Conservation (phyloP, 2,888 invertebrate genomes). For the Drosophila meridionalis region DNA sequence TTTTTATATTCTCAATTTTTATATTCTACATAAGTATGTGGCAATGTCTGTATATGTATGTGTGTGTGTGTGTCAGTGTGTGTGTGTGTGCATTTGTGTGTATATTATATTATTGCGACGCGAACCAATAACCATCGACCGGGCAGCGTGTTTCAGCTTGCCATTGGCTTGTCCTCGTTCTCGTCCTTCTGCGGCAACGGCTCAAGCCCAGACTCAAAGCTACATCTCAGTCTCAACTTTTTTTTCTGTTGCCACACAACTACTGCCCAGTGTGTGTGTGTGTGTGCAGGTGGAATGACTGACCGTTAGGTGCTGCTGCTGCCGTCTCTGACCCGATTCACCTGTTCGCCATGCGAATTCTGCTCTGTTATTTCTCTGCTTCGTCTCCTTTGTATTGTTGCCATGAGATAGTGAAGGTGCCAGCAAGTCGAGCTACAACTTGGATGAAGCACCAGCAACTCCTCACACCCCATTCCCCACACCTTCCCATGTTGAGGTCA, state of each 20-base stretch:
- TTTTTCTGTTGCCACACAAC: conserved; percentile 2
- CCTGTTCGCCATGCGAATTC: conserved; percentile 59
- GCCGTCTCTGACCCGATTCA: conserved; percentile 70
- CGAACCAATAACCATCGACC: conserved; percentile 84
- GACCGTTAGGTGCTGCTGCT: conserved; percentile 43
- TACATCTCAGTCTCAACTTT: conserved; percentile 40
- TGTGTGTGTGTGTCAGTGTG: conserved; percentile 1
- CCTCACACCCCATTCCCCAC: background rate
- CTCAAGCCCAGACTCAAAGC: conserved; percentile 39
- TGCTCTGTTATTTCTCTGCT: conserved; percentile 12
- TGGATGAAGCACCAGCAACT: conserved; percentile 26
- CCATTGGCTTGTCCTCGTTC: conserved; percentile 74
- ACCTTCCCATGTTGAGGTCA: conserved; percentile 34
- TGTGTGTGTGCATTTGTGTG: conserved; percentile 47
- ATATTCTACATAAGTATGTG: conserved; percentile 56
- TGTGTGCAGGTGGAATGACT: conserved; percentile 43
- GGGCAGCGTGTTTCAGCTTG: conserved; percentile 77
- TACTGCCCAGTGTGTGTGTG: conserved; percentile 7
- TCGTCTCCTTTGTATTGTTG: conserved; percentile 70
- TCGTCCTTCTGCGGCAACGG: conserved; percentile 25
- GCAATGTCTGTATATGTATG: conserved; percentile 12
- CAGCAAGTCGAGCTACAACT: conserved; percentile 67
- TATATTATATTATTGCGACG: conserved; percentile 82
- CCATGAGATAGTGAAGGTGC: conserved; percentile 76
- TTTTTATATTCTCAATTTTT: conserved; percentile 78